Conservation (phyloP, 2,888 invertebrate species). For the Cosmia pyralina region DNA sequence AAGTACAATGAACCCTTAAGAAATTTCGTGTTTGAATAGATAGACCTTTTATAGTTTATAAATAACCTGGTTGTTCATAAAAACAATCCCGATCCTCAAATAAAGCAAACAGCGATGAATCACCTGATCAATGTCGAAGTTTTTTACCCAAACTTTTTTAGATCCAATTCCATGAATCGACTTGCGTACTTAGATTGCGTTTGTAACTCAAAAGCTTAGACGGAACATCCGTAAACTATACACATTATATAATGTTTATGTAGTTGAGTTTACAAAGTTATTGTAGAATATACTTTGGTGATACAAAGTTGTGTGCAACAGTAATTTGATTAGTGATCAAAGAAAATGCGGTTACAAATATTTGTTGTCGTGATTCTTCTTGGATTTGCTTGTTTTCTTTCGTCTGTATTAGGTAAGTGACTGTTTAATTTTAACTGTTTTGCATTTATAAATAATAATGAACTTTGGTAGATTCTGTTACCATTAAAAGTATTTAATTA, state of each 20-base stretch:
- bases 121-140: slow-evolving; percentile 18
- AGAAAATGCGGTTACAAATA: slow-evolving; percentile 39
- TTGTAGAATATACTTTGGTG: slow-evolving; percentile 36
- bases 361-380: slow-evolving; percentile 36
- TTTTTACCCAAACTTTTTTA: slow-evolving; percentile 60
- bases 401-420: slow-evolving; percentile 40
- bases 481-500: no score
- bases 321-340: not conserved
- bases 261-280: slow-evolving; percentile 32
- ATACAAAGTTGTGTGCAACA: slow-evolving; percentile 45
- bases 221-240: slow-evolving; percentile 43
- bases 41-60: not conserved
- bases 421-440: not conserved
- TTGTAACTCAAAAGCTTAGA: slow-evolving; percentile 8
- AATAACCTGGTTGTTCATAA: not conserved
- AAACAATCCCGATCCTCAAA: not conserved
- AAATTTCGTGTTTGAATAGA: no score
- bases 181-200: slow-evolving; percentile 8
- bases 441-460: not conserved
- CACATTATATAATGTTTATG: slow-evolving; percentile 10
- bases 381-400: slow-evolving; percentile 46
- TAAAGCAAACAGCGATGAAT: slow-evolving; percentile 22
- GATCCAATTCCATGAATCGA: slow-evolving; percentile 48
- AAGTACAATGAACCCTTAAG: no score
- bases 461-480: not conserved